Conservation (phyloP, 2,888 invertebrate species). For the Hipparchia semele region DNA sequence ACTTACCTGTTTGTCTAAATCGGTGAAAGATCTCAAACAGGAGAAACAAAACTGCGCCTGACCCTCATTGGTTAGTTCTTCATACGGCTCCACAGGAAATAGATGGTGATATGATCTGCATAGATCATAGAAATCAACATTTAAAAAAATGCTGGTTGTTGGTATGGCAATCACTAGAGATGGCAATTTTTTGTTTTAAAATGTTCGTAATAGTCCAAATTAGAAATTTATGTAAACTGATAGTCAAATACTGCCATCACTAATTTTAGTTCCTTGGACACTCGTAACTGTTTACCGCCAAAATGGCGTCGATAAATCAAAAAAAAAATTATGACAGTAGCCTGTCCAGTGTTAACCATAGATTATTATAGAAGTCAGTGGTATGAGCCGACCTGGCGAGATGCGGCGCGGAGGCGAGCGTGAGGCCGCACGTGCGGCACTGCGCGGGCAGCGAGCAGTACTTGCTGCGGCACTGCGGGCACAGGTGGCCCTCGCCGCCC, state of each 20-base stretch:
- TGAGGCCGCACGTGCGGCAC: conserved; percentile 97
- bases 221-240: no score
- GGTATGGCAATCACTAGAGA: no score
- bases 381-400: conserved; percentile 85
- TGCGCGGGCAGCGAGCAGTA: conserved; percentile 99
- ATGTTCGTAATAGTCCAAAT: no score
- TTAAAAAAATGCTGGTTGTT: no score
- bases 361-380: no score
- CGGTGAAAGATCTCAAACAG: conserved; percentile 87
- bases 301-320: no score
- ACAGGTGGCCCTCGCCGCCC: conserved; percentile 89
- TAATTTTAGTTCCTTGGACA: no score
- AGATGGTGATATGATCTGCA: conserved; percentile 97
- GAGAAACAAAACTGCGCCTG: conserved; percentile 86
- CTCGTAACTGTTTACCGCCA: no score
- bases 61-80: conserved; percentile 86
- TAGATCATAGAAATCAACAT: neutral
- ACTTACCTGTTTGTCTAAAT: conserved; percentile 88
- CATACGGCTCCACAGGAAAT: conserved; percentile 94
- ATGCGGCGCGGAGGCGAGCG: conserved; percentile 98
- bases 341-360: no score
- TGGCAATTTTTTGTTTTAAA: no score
- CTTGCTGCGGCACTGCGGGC: conserved; percentile 98
- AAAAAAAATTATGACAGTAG: no score
- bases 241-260: no score